Percentiles rank a stretch among this genome's conserved stretches.
Evolutionary conservation across 1,140 invertebrate genomes (phyloP).

Genomic region (Campodea augens): DNA sequence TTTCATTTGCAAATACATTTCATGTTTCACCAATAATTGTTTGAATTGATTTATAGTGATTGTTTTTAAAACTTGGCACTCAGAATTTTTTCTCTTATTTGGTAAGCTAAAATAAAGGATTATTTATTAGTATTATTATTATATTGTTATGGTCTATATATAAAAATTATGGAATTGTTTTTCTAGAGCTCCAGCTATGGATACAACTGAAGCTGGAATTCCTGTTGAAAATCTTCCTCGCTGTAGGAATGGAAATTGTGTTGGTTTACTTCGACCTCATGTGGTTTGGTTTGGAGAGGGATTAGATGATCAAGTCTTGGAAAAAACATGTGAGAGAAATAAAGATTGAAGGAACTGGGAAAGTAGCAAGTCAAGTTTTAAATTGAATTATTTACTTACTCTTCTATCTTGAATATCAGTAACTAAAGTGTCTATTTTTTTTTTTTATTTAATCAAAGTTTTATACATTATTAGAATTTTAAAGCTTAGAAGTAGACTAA

Average conservation of each 20-base stretch:
- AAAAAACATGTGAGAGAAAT: slow-evolving; percentile 38
- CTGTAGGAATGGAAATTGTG: slow-evolving; percentile 42
- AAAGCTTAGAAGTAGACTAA: too few species aligned
- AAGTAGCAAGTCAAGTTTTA: too few species aligned
- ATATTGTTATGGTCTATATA: not conserved
- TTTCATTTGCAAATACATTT: too few species aligned
- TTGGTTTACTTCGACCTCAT: slow-evolving; percentile 55
- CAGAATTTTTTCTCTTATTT: too few species aligned
- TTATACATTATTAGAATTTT: not conserved
- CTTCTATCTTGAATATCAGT: too few species aligned
- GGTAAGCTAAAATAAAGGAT: too few species aligned
- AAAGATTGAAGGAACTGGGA: too few species aligned
- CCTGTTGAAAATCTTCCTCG: slow-evolving; percentile 44
- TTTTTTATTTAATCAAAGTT: not conserved
- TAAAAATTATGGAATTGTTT: slow-evolving; percentile 9
- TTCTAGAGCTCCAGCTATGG: slow-evolving; percentile 29
- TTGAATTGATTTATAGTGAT: too few species aligned
- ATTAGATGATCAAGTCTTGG: slow-evolving; percentile 41
- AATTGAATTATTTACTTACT: too few species aligned
- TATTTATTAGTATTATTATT: not conserved
- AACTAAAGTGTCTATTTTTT: not conserved
- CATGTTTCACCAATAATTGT: too few species aligned
- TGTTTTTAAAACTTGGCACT: too few species aligned
- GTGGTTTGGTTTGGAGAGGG: slow-evolving; percentile 84
- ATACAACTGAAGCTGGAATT: slow-evolving; percentile 32